phyloP scores from a whole-genome alignment of 2,113 vertebrate genomes.

The Syrrhaptes paradoxus region DNA sequence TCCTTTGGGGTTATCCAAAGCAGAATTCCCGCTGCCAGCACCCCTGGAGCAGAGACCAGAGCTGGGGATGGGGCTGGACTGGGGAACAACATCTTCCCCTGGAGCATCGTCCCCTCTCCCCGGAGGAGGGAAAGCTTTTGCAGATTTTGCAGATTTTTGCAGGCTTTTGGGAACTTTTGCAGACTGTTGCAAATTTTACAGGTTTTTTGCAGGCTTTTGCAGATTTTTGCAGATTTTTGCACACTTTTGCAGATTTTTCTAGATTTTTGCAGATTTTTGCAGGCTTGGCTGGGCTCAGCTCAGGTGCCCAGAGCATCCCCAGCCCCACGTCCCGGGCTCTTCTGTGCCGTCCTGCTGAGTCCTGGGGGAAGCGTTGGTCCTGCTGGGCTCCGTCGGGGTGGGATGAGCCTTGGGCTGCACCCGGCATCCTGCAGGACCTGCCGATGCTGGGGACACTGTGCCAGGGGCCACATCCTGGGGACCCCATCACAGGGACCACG shows the following conservation, averaged over 20 bases:
- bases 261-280: too few relatives aligned
- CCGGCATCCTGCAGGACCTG: too few relatives aligned
- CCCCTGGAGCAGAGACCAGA: neutral
- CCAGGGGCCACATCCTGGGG: neutral
- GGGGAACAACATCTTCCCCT: neutral
- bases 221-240: too few relatives aligned
- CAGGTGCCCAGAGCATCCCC: neutral
- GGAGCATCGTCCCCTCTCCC: neutral
- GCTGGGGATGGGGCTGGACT: neutral
- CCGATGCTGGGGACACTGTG: too few relatives aligned
- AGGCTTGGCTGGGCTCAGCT: neutral
- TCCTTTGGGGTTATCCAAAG: neutral
- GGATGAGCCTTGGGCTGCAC: too few relatives aligned
- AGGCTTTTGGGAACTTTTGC: neutral
- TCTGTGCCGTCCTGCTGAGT: too few relatives aligned
- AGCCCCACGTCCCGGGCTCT: neutral
- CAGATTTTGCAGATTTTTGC: too few relatives aligned
- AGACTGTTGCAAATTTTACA: too few relatives aligned
- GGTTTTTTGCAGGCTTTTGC: too few relatives aligned
- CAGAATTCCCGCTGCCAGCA: rapidly evolving
- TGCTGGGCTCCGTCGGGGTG: too few relatives aligned
- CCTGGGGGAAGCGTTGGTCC: too few relatives aligned
- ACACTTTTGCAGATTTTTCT: too few relatives aligned
- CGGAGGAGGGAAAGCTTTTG: neutral
- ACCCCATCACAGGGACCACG: neutral